Base-by-base conservation (phyloP, 92 coral and sea anemone genomes). In the Chrysogorgia sp. region DNA sequence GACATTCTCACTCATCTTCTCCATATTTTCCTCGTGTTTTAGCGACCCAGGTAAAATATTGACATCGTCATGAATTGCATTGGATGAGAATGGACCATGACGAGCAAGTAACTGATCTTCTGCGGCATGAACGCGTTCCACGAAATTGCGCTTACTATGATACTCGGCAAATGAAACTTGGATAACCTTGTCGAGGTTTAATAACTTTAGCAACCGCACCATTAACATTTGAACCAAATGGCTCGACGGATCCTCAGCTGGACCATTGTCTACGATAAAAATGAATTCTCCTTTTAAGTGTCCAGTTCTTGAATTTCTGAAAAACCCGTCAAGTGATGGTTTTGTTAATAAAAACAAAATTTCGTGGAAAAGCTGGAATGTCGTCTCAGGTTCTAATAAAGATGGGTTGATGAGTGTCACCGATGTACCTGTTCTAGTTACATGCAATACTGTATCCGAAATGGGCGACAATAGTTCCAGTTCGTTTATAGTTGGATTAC, bases 351-450 rank as follows among this genome's bases (percentile, higher is more conserved):
- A 31, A 7, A 76, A 17, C 14, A 76, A 61, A 1, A 76, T 14
- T 61, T 76, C 81, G 55, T 40, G 64, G 24, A 60, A 76, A n/a
- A 76, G 7, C 40, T 52, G 64, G 19, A 41, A 58, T 17, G 71
- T 60, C n/a, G 69, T 76, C 24, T 76, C 81, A 21, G 81, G 81
- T 40, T 76, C 80, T 13, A 75, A 10, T 10, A 61, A 61, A 8
- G 82, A 76, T 0, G 71, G 60, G 8, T 76, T 76, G 3, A 76
- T 40, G 22, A 61, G 57, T 10, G 80, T 32, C 13, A 74, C 64
- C 12, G 63, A 37, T 10, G 49, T 74, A 2, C 80, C 67, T 12
- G 56, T n/a, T 21, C 67, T 31, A 31, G 80, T 56, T 7, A 57
- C 17, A 56, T 56, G 80, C 7, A 74, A 35, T 1, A 76, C 71